Evolutionary conservation across 2,888 invertebrate species (phyloP), one percentile per base, ranked within the genome.

Genomic region (Galerucella pusilla): DNA sequence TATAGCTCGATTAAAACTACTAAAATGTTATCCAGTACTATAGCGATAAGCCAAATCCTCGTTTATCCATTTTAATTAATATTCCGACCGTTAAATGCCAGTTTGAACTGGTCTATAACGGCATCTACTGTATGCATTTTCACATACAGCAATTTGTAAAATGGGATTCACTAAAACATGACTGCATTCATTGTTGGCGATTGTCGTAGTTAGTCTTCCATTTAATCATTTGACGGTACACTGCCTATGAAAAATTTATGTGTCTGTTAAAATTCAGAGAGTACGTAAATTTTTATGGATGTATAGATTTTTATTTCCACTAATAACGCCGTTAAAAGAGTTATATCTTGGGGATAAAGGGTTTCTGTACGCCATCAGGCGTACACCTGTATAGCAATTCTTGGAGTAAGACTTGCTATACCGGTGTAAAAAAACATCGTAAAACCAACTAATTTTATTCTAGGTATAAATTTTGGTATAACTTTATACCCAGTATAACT

Each of bases 151-250:
- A 63, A 61, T 63, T 63, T 28, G 42, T 16, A 63, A 70, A 70
- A 70, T 70, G 5, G 70, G 25, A 70, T 69, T 70, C 63, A 25
- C 46, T 70, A 63, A 35, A 63, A 61, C 61, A 70, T 52, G 46
- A 25, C 16, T 63, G 63, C 60, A 60, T 60, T 20, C 61, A 70
- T 63, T 63, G 63, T 35, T 35, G 61, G n/a, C 61, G 14, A 70
- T 35, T 52, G 63, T 63, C 42, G 11, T n/a, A 63, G 46, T 52
- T 25, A 28, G 20, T n/a, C 28, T 20, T 45, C 52, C 63, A 49
- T 70, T 70, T 63, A 70, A 70, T 70, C 63, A 63, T n/a, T 42
- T 28, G 12, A 16, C 42, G 35, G 9, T 35, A 63, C 63, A 63
- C 45, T 63, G 63, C 42, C 42, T 16, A 63, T 63, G 35, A 63